A percentile compares a stretch with the other conserved stretches of the same genome.
Evolutionary conservation across 2,888 invertebrate species (phyloP).

Genomic region (Pinctada fucata): DNA sequence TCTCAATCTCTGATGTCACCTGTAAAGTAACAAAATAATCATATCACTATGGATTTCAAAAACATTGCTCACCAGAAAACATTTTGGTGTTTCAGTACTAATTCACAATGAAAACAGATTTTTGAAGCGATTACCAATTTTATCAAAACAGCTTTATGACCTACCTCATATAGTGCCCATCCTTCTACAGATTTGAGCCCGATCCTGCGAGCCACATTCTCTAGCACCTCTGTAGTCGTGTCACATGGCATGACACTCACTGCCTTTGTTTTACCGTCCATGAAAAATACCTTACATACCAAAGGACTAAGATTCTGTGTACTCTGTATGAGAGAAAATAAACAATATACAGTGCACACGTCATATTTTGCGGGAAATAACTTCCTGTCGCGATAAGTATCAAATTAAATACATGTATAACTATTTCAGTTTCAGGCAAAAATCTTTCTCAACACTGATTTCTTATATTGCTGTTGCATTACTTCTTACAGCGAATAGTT

Average conservation of each 20-base stretch:
- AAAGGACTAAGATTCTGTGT: slow-evolving; percentile 81
- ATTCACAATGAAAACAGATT: too few relatives aligned
- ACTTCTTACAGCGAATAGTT: background rate
- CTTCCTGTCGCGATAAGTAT: background rate
- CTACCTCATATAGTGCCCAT: slow-evolving; percentile 90
- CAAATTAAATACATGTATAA: background rate
- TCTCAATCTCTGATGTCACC: slow-evolving; percentile 90
- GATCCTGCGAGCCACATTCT: slow-evolving; percentile 90
- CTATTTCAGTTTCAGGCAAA: background rate
- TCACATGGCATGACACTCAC: slow-evolving; percentile 96
- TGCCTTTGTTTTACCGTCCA: slow-evolving; percentile 95
- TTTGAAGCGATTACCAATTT: too few relatives aligned
- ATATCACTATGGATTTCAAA: background rate
- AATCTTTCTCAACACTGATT: too few relatives aligned
- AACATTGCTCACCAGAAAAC: background rate
- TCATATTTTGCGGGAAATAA: background rate
- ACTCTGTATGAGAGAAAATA: slow-evolving; percentile 54
- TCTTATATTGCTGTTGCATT: too few relatives aligned
- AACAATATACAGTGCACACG: background rate
- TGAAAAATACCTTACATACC: slow-evolving; percentile 93
- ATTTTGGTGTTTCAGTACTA: too few relatives aligned
- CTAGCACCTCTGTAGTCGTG: slow-evolving; percentile 93
- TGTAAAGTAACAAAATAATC: slow-evolving; percentile 77
- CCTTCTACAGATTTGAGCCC: slow-evolving; percentile 90
- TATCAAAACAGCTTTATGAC: too few relatives aligned